Evolutionary conservation across 2,797 vertebrate species (phyloP).

Genomic region (Chelidonichthys spinosus): DNA sequence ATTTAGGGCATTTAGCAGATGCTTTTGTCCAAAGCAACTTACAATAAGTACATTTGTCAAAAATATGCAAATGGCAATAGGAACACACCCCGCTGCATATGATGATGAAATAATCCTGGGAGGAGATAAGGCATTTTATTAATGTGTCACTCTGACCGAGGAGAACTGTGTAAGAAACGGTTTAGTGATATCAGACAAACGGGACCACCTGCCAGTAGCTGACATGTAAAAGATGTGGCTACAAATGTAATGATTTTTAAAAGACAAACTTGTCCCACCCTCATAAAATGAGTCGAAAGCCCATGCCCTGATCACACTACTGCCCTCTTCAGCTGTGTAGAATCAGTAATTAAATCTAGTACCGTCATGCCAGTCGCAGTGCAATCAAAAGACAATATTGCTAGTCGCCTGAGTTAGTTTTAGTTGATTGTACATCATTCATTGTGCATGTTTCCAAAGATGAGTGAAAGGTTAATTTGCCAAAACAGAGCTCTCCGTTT

Average conservation of each 20-base stretch:
- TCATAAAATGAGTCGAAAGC: too few relatives aligned
- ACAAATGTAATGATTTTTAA: too few relatives aligned
- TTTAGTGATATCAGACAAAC: slow-evolving; percentile 14
- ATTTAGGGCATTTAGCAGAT: too few relatives aligned
- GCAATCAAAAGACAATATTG: not conserved
- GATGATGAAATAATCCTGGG: slow-evolving; percentile 1
- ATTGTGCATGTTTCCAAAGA: not conserved
- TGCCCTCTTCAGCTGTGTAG: too few relatives aligned
- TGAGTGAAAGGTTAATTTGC: not conserved
- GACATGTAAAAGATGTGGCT: not conserved
- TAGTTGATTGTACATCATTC: not conserved
- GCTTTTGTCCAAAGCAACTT: too few relatives aligned
- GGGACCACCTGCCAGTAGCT: not conserved
- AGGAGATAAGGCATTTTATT: slow-evolving; percentile 16
- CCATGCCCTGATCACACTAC: too few relatives aligned
- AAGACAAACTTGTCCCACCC: too few relatives aligned
- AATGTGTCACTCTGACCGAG: not conserved
- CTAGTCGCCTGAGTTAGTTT: not conserved
- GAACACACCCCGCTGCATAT: not conserved
- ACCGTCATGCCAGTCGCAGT: not conserved
- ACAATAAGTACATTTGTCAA: too few relatives aligned
- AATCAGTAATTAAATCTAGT: too few relatives aligned
- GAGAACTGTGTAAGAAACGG: slow-evolving; percentile 13
- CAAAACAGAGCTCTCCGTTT: not conserved
- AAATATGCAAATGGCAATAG: not conserved